A percentile compares a stretch with the other conserved stretches of the same genome.
Evolutionary conservation across 2,113 vertebrate genomes (phyloP).

Genomic region (Microtus oregoni): DNA sequence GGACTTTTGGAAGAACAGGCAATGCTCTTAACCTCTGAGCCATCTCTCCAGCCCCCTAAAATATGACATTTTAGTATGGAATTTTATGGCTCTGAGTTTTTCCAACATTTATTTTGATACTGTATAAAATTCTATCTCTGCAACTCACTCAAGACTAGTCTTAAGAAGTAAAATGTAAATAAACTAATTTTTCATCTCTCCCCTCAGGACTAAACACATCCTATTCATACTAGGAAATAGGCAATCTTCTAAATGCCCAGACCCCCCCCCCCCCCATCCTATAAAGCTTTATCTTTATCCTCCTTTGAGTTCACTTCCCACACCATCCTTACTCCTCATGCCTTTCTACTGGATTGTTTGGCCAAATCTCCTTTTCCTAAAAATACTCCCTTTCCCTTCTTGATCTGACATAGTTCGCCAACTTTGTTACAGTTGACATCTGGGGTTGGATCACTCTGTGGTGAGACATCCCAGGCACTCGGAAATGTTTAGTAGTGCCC

Average conservation of each 20-base stretch:
- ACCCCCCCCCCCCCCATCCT: neutral
- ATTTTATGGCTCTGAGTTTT: conserved; percentile 68
- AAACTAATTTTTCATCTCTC: neutral
- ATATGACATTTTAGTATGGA: conserved; percentile 69
- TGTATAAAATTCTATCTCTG: conserved; percentile 16
- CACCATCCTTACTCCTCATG: neutral
- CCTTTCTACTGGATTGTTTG: neutral
- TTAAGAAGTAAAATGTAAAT: neutral
- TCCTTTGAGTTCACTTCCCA: neutral
- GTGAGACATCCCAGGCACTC: neutral
- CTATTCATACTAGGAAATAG: neutral
- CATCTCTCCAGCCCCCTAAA: too few relatives aligned
- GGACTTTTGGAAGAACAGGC: too few relatives aligned
- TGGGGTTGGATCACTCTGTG: neutral
- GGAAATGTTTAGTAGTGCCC: neutral
- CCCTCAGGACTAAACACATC: neutral
- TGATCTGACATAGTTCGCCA: neutral
- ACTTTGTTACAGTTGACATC: neutral
- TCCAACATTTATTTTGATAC: conserved; percentile 51
- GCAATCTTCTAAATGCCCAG: neutral
- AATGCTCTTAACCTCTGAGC: too few relatives aligned
- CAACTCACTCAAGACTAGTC: neutral
- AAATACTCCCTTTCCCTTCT: neutral
- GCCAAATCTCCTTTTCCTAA: neutral
- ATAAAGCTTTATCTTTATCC: neutral